Conservation (phyloP, 2,113 vertebrate species). For the Oreochromis niloticus region DNA sequence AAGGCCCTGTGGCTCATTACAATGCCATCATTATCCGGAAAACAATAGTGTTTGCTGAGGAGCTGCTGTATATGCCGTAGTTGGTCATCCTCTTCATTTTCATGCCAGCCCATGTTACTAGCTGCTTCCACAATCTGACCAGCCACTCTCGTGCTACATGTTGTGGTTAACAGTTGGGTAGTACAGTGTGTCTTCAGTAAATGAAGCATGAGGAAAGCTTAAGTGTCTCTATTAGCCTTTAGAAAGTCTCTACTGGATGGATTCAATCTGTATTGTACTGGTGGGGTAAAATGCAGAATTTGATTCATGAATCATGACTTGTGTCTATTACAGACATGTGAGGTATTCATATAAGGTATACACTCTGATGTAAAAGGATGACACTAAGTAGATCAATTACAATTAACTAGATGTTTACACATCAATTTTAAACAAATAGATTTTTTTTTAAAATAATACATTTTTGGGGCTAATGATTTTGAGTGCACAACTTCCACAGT, state of each 20-base stretch:
- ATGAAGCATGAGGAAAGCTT: conserved; percentile 78
- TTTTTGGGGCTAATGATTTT: background rate
- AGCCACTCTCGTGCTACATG: background rate
- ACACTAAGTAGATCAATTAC: background rate
- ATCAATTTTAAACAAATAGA: background rate
- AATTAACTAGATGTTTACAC: background rate
- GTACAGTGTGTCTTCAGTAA: conserved; percentile 49
- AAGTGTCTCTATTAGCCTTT: conserved; percentile 70
- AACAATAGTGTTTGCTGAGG: background rate
- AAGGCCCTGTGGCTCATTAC: too few relatives aligned
- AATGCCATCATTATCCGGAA: background rate
- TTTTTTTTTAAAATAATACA: rapidly evolving
- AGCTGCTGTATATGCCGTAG: background rate
- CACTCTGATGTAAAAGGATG: background rate
- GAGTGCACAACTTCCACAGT: background rate
- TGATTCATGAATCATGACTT: background rate
- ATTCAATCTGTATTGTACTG: background rate
- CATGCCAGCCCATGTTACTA: background rate
- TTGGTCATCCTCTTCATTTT: background rate
- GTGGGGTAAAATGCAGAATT: background rate
- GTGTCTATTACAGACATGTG: background rate
- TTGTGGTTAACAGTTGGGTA: background rate
- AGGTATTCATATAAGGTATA: background rate
- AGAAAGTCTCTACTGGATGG: conserved; percentile 10
- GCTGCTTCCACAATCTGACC: background rate